phyloP scores from a whole-genome alignment of 2,113 vertebrate genomes.

The Seriola aureovittata region DNA sequence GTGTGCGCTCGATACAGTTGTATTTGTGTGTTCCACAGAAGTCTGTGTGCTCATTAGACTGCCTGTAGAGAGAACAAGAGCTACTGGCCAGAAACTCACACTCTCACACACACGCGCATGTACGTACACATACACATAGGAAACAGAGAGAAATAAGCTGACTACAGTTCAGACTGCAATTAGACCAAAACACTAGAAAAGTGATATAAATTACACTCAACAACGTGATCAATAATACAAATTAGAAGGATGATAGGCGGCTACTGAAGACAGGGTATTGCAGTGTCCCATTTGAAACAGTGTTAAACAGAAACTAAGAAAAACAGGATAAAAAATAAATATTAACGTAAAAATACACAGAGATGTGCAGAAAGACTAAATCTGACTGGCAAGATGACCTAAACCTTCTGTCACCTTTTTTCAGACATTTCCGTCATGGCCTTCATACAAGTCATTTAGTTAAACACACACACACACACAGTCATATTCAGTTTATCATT shows the following conservation, averaged over 20 bases:
- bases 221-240: slow-evolving; percentile 37
- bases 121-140: not conserved
- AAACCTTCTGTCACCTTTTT: not conserved
- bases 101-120: slow-evolving; percentile 5
- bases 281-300: slow-evolving; percentile 13
- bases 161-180: slow-evolving; percentile 8
- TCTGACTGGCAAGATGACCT: not conserved
- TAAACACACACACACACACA: slow-evolving; percentile 19
- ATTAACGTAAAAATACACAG: not conserved
- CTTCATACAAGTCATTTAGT: not conserved
- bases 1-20: not conserved
- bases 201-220: slow-evolving; percentile 38
- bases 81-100: slow-evolving; percentile 28
- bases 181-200: slow-evolving; percentile 36
- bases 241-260: slow-evolving; percentile 3
- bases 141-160: not conserved
- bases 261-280: not conserved
- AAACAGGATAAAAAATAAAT: not conserved
- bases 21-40: slow-evolving; percentile 37
- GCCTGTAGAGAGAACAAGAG: slow-evolving; percentile 49
- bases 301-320: not conserved
- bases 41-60: slow-evolving; percentile 65
- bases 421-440: slow-evolving; percentile 1
- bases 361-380: not conserved
- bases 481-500: slow-evolving; percentile 9